Evolutionary conservation across 2,113 vertebrate genomes (phyloP), one percentile per base, ranked within the genome.

Genomic region (Bostrychus sinensis): DNA sequence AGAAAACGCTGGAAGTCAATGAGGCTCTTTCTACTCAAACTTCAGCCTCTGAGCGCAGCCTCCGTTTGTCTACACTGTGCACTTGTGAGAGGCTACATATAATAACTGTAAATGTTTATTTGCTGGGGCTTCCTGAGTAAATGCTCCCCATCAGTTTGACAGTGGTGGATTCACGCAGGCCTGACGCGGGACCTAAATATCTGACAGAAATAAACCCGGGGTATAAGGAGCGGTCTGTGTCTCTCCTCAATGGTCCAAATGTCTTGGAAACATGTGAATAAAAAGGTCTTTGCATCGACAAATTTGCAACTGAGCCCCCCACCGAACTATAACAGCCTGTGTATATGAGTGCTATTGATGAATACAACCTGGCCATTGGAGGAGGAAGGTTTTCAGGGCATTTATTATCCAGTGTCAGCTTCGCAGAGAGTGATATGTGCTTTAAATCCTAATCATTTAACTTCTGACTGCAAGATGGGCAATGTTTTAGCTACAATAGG

Each of bases 171-270:
- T 78, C 69, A 78, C 30, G 4, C 43, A 19, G 64, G 19, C 64
- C 16, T 72, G 70, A 48, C 3, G 53, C 28, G 1, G 28, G 65
- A 68, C 5, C 30, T 61, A 25, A 75, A 63, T 28, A 16, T 22
- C 45, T 34, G 59, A 50, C 86, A 59, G 82, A 76, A 85, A 86
- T 81, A 88, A 80, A 77, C 72, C n/a, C 54, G 23, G 61, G 73
- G 77, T 83, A 71, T 84, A 81, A 66, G 73, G 53, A 11, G 73
- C 39, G 56, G 78, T 60, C 58, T 84, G 86, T 88, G 77, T 23
- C 26, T 66, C 43, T 7, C 36, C 63, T 88, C 76, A 86, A 88
- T 76, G 75, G 70, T 32, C 39, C 0, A 48, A 77, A 73, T 88
- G 86, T 86, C 62, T 67, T 28, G 0, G 54, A 48, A 69, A 48